Conservation (phyloP, 2,113 vertebrate genomes). For the Acrocephalus arundinaceus region DNA sequence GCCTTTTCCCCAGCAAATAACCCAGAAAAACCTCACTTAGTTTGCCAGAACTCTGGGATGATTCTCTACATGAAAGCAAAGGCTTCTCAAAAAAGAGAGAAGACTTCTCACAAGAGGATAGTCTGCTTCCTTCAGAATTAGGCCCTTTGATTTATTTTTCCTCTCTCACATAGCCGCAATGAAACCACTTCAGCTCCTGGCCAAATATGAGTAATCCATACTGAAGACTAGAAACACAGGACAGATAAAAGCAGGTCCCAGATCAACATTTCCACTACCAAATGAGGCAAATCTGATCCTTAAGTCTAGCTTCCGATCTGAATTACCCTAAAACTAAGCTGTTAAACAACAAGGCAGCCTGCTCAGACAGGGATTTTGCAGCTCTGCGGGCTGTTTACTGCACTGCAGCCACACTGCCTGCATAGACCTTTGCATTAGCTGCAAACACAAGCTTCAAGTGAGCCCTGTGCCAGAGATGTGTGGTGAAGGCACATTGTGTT, state of each 20-base stretch:
- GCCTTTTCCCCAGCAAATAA: slow-evolving; percentile 43
- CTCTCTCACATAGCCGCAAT: neutral
- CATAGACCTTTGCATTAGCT: neutral
- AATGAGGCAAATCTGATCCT: neutral
- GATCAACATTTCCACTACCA: neutral
- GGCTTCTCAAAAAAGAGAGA: neutral
- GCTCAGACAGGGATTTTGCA: neutral
- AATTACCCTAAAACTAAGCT: neutral
- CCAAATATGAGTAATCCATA: neutral
- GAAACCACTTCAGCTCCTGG: neutral
- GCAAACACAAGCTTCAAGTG: neutral
- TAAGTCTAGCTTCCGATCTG: neutral
- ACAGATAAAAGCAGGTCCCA: neutral
- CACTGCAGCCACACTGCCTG: neutral
- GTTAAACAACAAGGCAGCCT: neutral
- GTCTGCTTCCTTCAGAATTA: slow-evolving; percentile 3
- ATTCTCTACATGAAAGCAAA: slow-evolving; percentile 19
- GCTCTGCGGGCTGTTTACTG: neutral
- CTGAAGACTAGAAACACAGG: neutral
- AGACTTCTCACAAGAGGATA: neutral
- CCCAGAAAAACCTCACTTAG: neutral
- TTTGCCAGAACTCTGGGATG: slow-evolving; percentile 27
- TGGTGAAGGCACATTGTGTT: neutral
- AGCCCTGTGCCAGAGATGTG: neutral
- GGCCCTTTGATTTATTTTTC: slow-evolving; percentile 12